Evolutionary conservation across 2,113 vertebrate genomes (phyloP), one percentile per base, ranked within the genome.

Genomic region (Mobula hypostoma): DNA sequence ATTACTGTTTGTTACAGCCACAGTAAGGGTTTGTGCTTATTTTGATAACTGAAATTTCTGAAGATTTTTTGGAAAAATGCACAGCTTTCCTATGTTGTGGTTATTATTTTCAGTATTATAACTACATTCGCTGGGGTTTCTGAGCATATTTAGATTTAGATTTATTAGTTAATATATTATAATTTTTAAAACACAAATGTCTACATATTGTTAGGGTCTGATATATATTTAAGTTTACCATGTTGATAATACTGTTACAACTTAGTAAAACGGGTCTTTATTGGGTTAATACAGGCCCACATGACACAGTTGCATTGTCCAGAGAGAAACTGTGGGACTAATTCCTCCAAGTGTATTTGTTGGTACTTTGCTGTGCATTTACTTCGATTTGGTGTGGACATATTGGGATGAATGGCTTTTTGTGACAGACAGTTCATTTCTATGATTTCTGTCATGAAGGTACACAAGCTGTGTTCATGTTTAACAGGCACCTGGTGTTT

Each of bases 141-240:
- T 32, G 61, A 90, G 85, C 85, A 19, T 90, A 90, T 63, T 90
- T 90, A 90, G 85, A 88, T 63, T 88, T 88, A 88, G 85, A 90
- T 90, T 90, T 68, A 66, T 90, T 90, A 68, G 85, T 90, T 74
- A 90, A 90, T 90, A 90, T 68, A 90, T 90, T 90, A 90, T 87
- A 87, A 87, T 66, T 90, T 68, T 90, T 63, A 90, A 90, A 66
- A 66, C 85, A 90, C 85, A 66, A 90, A 90, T 90, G 58, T 90
- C 85, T 68, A 90, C 61, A 90, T 63, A 66, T 32, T 90, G n/a
- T 90, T 90, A 90, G 61, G 72, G 61, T 68, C n/a, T 63, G 61
- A 68, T 90, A 24, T 90, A 68, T 63, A 90, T 90, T 66, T n/a
- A 90, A 90, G 61, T 32, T 90, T 29, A 90, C 29, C 61, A 66